Base-by-base conservation (phyloP, 2,113 vertebrate genomes). In the Lota lota region DNA sequence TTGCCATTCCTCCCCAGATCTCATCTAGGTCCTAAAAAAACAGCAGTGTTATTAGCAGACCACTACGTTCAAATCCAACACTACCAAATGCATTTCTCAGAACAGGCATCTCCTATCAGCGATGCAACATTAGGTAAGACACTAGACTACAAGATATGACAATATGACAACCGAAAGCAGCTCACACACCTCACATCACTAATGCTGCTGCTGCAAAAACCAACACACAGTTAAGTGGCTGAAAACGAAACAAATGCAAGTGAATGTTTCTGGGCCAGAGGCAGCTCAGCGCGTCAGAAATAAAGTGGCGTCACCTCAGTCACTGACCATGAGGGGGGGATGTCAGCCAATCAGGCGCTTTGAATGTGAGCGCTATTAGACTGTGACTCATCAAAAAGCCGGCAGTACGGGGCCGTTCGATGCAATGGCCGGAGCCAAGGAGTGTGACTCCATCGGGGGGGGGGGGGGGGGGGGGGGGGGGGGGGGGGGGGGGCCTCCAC, bases 351-450 rank as follows among this genome's bases (percentile, higher is more conserved):
- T 71, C n/a, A 0, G n/a, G 50, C 21, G 22, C 14, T 66, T 69
- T 76, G 64, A 76, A 76, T 73, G 62, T 78, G 66, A 63, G 53
- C 21, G 62, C 56, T 68, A 63, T 80, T 78, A 81, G 62, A 78
- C 11, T 1, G 36, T 77, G 81, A 86, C 73, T 81, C 77, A 75
- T 78, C 68, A 36, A 24, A 60, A 36, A 10, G 60, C 76, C 72
- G 76, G 60, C 12, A 1, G 77, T 65, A 65, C 65, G 67, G 67
- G 51, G 10, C 19, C 22, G 51, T 14, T 47, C 20, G 1, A 18
- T 63, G 40, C 57, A n/a, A 10, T 4, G 66, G 51, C 58, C 63
- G 62, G 64, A 77, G 66, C 20, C 6, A 5, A 22, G 40, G 40
- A 47, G 21, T 22, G 47, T 22, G 53, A 12, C 61, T 22, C 8